These are phyloP conservation scores for Acleris cristana DNA, from an alignment of 2,888 invertebrate species.

Conservation along the genomic window DNA sequence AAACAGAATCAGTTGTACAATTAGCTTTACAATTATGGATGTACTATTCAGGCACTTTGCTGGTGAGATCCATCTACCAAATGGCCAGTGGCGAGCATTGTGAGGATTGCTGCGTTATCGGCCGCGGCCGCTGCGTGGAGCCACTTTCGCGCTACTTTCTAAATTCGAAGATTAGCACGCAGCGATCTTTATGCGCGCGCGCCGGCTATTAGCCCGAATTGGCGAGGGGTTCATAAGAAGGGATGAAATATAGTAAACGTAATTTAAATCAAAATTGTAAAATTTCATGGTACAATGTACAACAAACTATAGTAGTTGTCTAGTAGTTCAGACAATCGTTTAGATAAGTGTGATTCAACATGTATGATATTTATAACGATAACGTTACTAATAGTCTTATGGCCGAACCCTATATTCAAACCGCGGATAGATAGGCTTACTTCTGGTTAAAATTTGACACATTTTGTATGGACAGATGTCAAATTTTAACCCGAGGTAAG, in stretches of 20 bases:
- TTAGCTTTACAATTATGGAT: background rate
- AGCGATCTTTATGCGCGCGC: conserved; percentile 47
- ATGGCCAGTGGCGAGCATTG: conserved; percentile 35
- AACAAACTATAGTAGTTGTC: too few species aligned
- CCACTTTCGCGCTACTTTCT: conserved; percentile 73
- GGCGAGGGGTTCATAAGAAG: conserved; percentile 20
- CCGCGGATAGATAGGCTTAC: too few species aligned
- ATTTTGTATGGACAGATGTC: too few species aligned
- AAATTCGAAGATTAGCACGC: conserved; percentile 70
- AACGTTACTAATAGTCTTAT: too few species aligned
- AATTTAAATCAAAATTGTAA: too few species aligned
- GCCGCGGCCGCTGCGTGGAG: conserved; percentile 38
- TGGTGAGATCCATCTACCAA: conserved; percentile 24
- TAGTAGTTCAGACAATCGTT: too few species aligned
- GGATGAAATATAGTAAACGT: background rate
- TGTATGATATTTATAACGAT: too few species aligned
- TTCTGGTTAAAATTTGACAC: too few species aligned
- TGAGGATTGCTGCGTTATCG: conserved; percentile 34
- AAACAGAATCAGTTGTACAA: background rate
- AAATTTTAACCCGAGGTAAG: too few species aligned
- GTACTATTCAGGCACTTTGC: background rate
- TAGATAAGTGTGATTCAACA: too few species aligned
- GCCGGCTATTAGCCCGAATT: conserved; percentile 27
- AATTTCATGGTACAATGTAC: too few species aligned
- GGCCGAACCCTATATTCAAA: too few species aligned